Evolutionary conservation across 2,888 invertebrate species (phyloP).

Genomic region (Bugula neritina): DNA sequence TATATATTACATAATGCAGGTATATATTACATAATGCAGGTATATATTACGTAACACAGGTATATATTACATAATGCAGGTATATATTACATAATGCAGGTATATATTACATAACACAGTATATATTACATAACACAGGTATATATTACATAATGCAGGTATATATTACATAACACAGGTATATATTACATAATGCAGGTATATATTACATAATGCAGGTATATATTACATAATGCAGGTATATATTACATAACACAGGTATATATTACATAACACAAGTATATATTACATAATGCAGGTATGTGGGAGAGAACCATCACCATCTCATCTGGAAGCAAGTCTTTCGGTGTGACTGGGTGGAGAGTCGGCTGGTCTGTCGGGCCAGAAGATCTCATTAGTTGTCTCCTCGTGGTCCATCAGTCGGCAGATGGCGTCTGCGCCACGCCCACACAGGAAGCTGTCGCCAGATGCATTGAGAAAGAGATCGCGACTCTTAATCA

Average conservation of each 20-base stretch:
- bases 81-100: not conserved
- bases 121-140: not conserved
- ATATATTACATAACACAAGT: no score
- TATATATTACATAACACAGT: not conserved
- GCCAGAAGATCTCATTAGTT: not conserved
- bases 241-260: no score
- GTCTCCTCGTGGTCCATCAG: not conserved
- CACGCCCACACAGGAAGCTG: conserved; percentile 28
- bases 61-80: no score
- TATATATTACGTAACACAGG: no score
- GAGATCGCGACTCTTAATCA: conserved; percentile 28
- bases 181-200: no score
- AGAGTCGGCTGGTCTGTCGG: conserved; percentile 12
- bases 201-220: no score
- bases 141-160: not conserved
- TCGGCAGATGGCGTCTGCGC: not conserved
- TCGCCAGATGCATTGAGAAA: conserved; percentile 31
- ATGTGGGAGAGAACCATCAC: conserved; percentile 25
- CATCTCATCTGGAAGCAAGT: conserved; percentile 10
- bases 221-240: no score
- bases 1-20: not conserved
- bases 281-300: no score
- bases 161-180: not conserved
- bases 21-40: not conserved
- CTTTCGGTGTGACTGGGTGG: conserved; percentile 14